Base-by-base conservation (phyloP, 2,888 invertebrate species). In the Meiosimyza platycephala region DNA sequence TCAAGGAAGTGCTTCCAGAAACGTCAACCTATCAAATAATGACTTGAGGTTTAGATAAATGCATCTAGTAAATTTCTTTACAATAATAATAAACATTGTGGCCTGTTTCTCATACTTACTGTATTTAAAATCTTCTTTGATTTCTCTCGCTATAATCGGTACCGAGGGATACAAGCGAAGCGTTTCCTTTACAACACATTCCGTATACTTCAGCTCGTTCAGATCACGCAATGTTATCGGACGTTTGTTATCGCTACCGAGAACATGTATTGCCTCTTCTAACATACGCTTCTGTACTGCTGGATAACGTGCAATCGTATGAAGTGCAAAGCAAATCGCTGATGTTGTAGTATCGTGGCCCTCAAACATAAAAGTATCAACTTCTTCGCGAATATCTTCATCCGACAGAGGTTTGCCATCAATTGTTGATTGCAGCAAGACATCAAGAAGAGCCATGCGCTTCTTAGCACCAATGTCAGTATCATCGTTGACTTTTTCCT, bases 331-430 rank as follows among this genome's bases (percentile, higher is more conserved):
- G 40, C 79, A 78, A 2, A 85, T 77, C 1, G 80, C 85, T 15
- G 82, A 81, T 0, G 85, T 80, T 13, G 86, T 85, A 11, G 86
- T 86, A 48, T 87, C 86, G 22, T 86, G 85, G 1, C 86, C 86
- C 74, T 90, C 92, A 84, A 93, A 93, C 90, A 93, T 91, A 77
- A 93, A 92, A 0, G 93, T 93, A 75, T 93, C 91, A 0, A 93
- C 91, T 87, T 93, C 92, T 82, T 92, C 91, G 70, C 91, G 87
- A 11, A 93, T 89, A 74, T 90, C 89, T 12, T 89, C 86, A 73
- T 90, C 89, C 0, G 89, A 87, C 68, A 93, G 85, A 5, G 88
- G 89, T 72, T 88, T 80, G 0, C 90, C 91, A 71, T 90, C 89
- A 4, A 89, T 86, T 73, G 88, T 90, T 3, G 90, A 87, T 72